Evolutionary conservation across 2,113 vertebrate genomes (phyloP).

Genomic region (Scophthalmus maximus): DNA sequence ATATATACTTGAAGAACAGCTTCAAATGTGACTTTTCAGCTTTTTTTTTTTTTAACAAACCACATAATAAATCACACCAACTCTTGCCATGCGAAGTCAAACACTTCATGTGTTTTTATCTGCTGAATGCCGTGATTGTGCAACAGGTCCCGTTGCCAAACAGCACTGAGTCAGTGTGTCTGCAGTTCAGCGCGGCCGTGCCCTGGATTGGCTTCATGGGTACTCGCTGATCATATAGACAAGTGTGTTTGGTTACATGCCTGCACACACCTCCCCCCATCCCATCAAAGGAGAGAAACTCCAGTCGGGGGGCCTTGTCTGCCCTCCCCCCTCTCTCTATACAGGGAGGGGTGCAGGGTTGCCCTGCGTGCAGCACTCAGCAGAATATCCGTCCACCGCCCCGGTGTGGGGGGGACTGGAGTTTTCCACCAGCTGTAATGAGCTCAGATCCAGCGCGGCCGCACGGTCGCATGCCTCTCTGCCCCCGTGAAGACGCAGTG

Average conservation of each 20-base stretch:
- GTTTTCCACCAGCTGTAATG: slow-evolving; percentile 72
- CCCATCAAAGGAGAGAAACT: slow-evolving; percentile 67
- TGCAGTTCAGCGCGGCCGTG: slow-evolving; percentile 51
- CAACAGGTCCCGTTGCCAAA: slow-evolving; percentile 64
- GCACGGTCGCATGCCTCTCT: slow-evolving; percentile 31
- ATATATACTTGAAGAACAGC: background rate
- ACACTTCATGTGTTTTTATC: slow-evolving; percentile 33
- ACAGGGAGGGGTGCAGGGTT: slow-evolving; percentile 51
- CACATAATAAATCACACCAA: background rate
- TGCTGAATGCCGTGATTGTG: slow-evolving; percentile 49
- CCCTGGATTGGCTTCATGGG: slow-evolving; percentile 57
- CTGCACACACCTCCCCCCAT: slow-evolving; percentile 59
- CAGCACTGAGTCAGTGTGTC: slow-evolving; percentile 56
- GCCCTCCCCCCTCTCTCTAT: slow-evolving; percentile 6
- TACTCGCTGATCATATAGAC: slow-evolving; percentile 50
- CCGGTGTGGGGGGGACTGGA: slow-evolving; percentile 60
- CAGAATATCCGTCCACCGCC: slow-evolving; percentile 68
- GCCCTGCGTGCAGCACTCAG: slow-evolving; percentile 71
- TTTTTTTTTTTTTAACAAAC: slow-evolving; percentile 6
- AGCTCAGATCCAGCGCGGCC: slow-evolving; percentile 28
- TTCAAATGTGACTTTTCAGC: slow-evolving; percentile 1
- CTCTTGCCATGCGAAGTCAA: slow-evolving; percentile 3
- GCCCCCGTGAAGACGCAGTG: slow-evolving; percentile 19
- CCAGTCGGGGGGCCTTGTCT: slow-evolving; percentile 50
- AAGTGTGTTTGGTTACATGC: slow-evolving; percentile 72